phyloP scores from a whole-genome alignment of 2,888 invertebrate species.

The Epistrophella euchroma region DNA sequence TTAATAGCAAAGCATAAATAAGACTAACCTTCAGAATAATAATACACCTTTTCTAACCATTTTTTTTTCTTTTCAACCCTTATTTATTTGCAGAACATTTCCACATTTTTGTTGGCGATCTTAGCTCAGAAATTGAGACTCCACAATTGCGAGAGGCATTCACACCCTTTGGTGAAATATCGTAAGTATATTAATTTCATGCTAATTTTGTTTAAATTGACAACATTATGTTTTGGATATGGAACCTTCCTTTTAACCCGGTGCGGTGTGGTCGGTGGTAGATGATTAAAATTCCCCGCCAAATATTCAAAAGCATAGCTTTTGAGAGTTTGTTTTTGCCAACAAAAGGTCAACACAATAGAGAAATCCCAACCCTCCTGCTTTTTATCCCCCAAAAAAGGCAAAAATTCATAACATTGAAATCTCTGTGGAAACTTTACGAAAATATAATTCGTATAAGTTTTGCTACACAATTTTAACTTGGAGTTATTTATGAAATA shows the following conservation, averaged over 20 bases:
- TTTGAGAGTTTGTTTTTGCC: conserved; percentile 29
- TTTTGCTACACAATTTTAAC: conserved; percentile 53
- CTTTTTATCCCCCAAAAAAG: not conserved
- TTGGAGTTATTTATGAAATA: conserved; percentile 69
- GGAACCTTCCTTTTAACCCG: not conserved
- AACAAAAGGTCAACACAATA: conserved; percentile 30
- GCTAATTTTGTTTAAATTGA: conserved; percentile 53
- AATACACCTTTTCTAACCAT: conserved; percentile 30
- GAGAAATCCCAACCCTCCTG: not conserved
- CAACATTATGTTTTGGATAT: conserved; percentile 30
- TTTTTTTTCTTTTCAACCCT: conserved; percentile 80
- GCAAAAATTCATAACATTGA: conserved; percentile 28
- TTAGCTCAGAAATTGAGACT: conserved; percentile 99
- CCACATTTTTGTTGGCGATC: conserved; percentile 99
- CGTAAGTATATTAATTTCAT: conserved; percentile 87
- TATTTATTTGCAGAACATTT: conserved; percentile 93
- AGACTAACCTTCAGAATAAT: not conserved
- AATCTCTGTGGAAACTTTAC: conserved; percentile 45
- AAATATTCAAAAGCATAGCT: conserved; percentile 29
- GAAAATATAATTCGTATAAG: conserved; percentile 56
- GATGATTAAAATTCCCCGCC: conserved; percentile 15
- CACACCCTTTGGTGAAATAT: conserved; percentile 99
- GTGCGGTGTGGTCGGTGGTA: not conserved
- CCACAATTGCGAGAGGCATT: conserved; percentile 98
- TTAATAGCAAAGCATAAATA: conserved; percentile 19